These are phyloP conservation scores for Gila orcuttii DNA, from an alignment of 2,113 vertebrate genomes.

Conservation along the genomic window DNA sequence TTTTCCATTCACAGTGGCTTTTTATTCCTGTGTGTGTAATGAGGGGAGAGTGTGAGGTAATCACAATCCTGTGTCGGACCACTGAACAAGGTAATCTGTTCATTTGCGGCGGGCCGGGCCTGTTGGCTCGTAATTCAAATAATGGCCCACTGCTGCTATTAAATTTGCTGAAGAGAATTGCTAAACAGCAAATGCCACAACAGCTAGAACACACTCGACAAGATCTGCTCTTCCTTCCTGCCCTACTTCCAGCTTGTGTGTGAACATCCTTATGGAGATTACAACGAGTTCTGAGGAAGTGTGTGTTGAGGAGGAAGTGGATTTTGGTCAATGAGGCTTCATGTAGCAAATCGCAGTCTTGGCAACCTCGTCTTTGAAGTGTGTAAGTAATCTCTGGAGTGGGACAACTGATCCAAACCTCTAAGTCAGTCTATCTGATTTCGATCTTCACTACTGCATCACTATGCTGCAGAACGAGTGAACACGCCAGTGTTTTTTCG, in stretches of 20 bases:
- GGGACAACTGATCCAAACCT: slow-evolving; percentile 37
- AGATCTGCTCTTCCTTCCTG: not conserved
- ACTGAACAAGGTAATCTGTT: slow-evolving; percentile 76
- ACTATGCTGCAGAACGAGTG: not conserved
- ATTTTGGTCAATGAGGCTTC: slow-evolving; percentile 73
- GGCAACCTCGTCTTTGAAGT: slow-evolving; percentile 69
- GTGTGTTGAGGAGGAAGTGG: slow-evolving; percentile 60
- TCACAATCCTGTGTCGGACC: slow-evolving; percentile 71
- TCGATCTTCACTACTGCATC: not conserved
- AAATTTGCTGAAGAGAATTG: slow-evolving; percentile 47
- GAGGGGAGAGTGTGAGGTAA: slow-evolving; percentile 68
- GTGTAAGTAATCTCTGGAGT: slow-evolving; percentile 74
- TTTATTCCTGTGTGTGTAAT: slow-evolving; percentile 70
- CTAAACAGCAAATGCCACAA: slow-evolving; percentile 17
- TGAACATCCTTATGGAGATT: slow-evolving; percentile 58
- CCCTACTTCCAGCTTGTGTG: not conserved
- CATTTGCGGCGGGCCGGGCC: slow-evolving; percentile 67
- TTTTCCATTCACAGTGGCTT: slow-evolving; percentile 53
- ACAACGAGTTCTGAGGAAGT: slow-evolving; percentile 58
- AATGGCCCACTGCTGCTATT: slow-evolving; percentile 52
- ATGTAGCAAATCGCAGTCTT: slow-evolving; percentile 66
- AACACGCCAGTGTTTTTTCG: not conserved
- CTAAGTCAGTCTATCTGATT: slow-evolving; percentile 12
- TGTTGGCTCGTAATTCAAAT: slow-evolving; percentile 68
- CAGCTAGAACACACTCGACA: not conserved